These are phyloP conservation scores for Athalia circularis DNA, from an alignment of 2,888 invertebrate genomes.

Conservation along the genomic window DNA sequence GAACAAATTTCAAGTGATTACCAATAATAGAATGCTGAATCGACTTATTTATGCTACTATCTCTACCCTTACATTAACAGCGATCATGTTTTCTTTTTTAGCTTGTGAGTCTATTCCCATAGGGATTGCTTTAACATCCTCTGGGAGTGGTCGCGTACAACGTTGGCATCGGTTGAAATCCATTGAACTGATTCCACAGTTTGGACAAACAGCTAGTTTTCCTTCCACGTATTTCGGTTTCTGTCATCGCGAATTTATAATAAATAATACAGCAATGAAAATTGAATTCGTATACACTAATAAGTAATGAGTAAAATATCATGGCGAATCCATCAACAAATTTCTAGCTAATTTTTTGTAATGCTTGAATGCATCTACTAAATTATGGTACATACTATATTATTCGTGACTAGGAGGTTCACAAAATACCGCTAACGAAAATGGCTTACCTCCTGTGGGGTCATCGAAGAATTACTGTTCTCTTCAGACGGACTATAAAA, in stretches of 20 bases:
- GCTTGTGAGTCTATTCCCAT: slow-evolving; percentile 54
- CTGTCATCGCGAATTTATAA: slow-evolving; percentile 54
- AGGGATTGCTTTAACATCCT: slow-evolving; percentile 80
- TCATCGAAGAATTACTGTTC: slow-evolving; percentile 61
- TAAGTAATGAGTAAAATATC: not conserved
- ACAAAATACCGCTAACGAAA: not conserved
- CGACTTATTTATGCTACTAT: slow-evolving; percentile 10
- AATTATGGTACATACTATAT: too few relatives aligned
- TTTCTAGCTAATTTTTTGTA: too few relatives aligned
- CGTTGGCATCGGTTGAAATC: slow-evolving; percentile 87
- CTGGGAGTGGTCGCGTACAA: slow-evolving; percentile 83
- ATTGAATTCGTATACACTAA: slow-evolving; percentile 3
- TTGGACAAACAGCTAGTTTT: slow-evolving; percentile 85
- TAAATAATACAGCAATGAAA: not conserved
- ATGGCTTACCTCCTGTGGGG: slow-evolving; percentile 61
- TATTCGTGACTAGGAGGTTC: not conserved
- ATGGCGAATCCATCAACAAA: too few relatives aligned
- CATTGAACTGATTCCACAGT: slow-evolving; percentile 87
- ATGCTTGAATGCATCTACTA: too few relatives aligned
- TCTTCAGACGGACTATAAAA: slow-evolving; percentile 60
- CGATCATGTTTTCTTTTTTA: slow-evolving; percentile 54
- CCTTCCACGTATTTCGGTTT: slow-evolving; percentile 81
- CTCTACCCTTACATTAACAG: slow-evolving; percentile 55
- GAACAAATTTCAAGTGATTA: slow-evolving; percentile 26
- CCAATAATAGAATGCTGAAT: not conserved